A percentile compares a stretch with the other conserved stretches of the same genome.
These are phyloP conservation scores for Channallabes apus DNA, from an alignment of 2,797 vertebrate genomes.

Conservation along the genomic window DNA sequence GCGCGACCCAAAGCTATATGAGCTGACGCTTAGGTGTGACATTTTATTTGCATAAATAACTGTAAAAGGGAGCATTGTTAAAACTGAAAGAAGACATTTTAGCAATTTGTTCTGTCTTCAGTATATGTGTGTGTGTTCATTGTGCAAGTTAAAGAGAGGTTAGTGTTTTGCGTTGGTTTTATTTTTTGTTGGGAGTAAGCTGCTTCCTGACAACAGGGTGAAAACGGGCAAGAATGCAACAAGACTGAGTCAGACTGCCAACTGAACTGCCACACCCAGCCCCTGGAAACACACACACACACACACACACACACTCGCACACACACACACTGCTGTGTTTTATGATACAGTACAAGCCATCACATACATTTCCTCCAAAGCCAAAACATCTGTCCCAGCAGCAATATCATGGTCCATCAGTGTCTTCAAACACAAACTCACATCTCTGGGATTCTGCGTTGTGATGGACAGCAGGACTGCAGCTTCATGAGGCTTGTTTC, in stretches of 20 bases:
- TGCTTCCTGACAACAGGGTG: conserved; percentile 76
- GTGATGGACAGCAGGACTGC: conserved; percentile 74
- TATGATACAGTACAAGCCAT: conserved; percentile 19
- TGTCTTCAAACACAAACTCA: conserved; percentile 19
- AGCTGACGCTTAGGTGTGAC: conserved; percentile 15
- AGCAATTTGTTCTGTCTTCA: conserved; percentile 28
- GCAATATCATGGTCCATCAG: neutral
- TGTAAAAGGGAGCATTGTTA: conserved; percentile 42
- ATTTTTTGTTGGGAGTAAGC: conserved; percentile 66
- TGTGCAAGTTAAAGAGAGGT: conserved; percentile 39
- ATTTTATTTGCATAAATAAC: conserved; percentile 36
- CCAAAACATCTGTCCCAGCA: conserved; percentile 3
- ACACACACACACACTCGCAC: conserved; percentile 65
- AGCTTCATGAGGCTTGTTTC: conserved; percentile 72
- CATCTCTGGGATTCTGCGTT: conserved; percentile 58
- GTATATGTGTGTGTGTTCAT: conserved; percentile 48
- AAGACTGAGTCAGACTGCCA: conserved; percentile 70
- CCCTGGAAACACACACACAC: conserved; percentile 55
- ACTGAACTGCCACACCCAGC: conserved; percentile 53
- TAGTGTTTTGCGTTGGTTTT: conserved; percentile 64
- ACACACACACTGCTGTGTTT: conserved; percentile 56
- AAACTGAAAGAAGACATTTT: conserved; percentile 37
- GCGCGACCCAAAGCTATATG: neutral
- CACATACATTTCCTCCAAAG: conserved; percentile 12
- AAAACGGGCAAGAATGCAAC: conserved; percentile 74